Conservation (phyloP, 2,113 vertebrate genomes). For the Ciconia boyciana region DNA sequence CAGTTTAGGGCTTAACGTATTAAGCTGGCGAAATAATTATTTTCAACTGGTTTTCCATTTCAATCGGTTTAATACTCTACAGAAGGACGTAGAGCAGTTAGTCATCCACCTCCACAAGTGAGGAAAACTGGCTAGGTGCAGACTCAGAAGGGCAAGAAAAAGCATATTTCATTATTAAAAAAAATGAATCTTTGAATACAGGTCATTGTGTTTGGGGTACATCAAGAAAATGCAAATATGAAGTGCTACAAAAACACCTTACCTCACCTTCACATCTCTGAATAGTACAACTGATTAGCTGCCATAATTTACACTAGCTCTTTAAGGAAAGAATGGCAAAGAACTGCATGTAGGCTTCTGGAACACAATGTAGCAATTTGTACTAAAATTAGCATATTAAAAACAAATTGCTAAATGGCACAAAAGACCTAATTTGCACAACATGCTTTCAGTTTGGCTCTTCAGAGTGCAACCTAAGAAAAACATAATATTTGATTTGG, state of each 20-base stretch:
- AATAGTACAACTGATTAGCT: not conserved
- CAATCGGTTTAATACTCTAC: not conserved
- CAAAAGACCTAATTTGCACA: not conserved
- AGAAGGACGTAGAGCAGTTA: not conserved
- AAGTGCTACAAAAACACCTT: not conserved
- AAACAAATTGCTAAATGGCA: not conserved
- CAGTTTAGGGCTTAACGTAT: not conserved
- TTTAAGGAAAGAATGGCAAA: not conserved
- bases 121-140: not conserved
- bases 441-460: not conserved
- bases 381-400: constrained; percentile 23
- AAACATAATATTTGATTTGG: not conserved
- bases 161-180: not conserved
- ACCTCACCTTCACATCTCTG: not conserved
- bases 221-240: not conserved
- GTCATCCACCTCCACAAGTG: constrained; percentile 39
- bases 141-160: not conserved
- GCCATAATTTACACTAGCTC: not conserved
- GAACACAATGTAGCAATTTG: constrained; percentile 12
- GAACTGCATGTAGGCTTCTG: not conserved
- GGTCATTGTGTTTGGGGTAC: not conserved
- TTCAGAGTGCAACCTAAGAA: not conserved
- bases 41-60: not conserved
- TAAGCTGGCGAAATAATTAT: not conserved
- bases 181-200: not conserved